Conservation (phyloP, 1,140 invertebrate genomes). For the Propsilocerus akamusi region DNA sequence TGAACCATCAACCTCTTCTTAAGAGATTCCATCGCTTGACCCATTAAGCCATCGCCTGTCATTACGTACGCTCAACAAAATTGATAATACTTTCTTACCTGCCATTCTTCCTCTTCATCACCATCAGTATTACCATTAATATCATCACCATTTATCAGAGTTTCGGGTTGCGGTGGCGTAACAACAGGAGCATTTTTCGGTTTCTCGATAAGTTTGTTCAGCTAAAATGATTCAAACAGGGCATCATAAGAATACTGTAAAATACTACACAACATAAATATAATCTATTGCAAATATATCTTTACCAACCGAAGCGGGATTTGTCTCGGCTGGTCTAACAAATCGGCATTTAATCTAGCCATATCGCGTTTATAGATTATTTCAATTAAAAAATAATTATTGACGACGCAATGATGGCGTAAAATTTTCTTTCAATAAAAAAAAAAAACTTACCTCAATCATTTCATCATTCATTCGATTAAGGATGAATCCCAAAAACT, state of each 20-base stretch:
- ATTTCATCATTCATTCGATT: conserved; percentile 94
- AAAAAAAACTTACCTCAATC: conserved; percentile 43
- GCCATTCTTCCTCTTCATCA: conserved; percentile 52
- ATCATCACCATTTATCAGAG: too few species aligned
- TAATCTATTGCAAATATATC: too few species aligned
- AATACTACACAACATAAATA: too few species aligned
- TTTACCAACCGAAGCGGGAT: conserved; percentile 6
- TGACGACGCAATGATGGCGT: neutral
- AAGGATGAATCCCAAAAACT: conserved; percentile 78
- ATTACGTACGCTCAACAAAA: too few species aligned
- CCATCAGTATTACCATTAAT: conserved; percentile 28
- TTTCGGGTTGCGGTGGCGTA: too few species aligned
- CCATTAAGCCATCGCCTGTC: too few species aligned
- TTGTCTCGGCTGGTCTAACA: conserved; percentile 18
- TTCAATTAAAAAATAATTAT: neutral
- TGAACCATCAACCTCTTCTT: too few species aligned
- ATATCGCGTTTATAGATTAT: neutral
- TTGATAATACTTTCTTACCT: conserved; percentile 34
- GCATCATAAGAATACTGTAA: too few species aligned
- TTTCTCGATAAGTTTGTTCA: too few species aligned
- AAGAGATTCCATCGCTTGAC: too few species aligned
- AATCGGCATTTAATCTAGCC: too few species aligned
- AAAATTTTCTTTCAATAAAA: conserved; percentile 1
- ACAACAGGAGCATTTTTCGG: conserved; percentile 22
- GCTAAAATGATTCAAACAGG: too few species aligned